Conservation (phyloP, 2,797 vertebrate genomes). For the Bradypus variegatus region DNA sequence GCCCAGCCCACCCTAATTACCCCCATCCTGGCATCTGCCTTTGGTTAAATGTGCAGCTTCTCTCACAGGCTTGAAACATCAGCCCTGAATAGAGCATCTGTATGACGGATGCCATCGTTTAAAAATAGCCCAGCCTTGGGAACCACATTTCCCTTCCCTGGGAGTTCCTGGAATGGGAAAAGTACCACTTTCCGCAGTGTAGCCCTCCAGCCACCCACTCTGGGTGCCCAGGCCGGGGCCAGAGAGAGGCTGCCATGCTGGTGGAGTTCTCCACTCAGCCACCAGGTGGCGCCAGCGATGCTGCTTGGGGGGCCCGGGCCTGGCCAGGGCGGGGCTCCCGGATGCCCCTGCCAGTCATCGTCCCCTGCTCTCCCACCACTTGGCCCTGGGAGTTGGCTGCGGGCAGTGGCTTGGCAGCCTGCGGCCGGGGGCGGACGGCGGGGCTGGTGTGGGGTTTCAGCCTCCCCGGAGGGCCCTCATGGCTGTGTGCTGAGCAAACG, state of each 20-base stretch:
- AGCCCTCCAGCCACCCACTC: background rate
- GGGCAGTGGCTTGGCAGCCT: constrained; percentile 63
- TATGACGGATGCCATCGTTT: constrained; percentile 49
- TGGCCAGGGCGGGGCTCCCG: background rate
- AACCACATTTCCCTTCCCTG: constrained; percentile 56
- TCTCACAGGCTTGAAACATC: constrained; percentile 38
- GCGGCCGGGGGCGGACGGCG: constrained; percentile 43
- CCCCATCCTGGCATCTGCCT: constrained; percentile 56
- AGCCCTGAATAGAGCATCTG: constrained; percentile 58
- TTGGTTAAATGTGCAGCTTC: constrained; percentile 50
- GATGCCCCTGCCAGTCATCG: background rate
- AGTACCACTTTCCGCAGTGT: constrained; percentile 23
- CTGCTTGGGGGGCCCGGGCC: background rate
- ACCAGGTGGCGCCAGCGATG: constrained; percentile 64
- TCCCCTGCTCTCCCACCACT: constrained; percentile 28
- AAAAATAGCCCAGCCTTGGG: constrained; percentile 61
- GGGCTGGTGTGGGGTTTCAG: constrained; percentile 67
- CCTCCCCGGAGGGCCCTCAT: constrained; percentile 68
- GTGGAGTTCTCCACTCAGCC: constrained; percentile 53
- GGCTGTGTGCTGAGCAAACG: constrained; percentile 67
- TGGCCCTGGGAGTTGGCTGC: constrained; percentile 54
- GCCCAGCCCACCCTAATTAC: constrained; percentile 41
- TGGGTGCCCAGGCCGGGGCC: background rate
- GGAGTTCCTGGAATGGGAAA: constrained; percentile 54
- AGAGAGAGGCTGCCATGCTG: constrained; percentile 29